These are phyloP conservation scores for Apamea sordens DNA, from an alignment of 2,888 invertebrate species.

Conservation along the genomic window DNA sequence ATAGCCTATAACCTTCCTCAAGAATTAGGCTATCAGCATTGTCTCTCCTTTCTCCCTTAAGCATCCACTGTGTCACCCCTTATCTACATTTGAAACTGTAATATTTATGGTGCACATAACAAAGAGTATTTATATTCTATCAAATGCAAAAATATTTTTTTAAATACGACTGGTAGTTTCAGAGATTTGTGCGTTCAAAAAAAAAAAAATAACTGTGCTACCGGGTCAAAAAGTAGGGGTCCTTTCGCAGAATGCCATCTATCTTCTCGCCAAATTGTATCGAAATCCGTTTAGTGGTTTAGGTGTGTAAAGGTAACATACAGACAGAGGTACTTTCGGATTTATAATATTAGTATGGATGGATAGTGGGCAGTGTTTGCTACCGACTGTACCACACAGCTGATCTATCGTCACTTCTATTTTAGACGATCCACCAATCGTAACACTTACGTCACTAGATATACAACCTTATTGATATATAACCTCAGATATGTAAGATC, in stretches of 20 bases:
- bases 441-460: conserved; percentile 68
- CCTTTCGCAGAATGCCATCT: background rate
- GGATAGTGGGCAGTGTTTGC: conserved; percentile 73
- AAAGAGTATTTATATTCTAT: background rate
- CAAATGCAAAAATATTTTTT: background rate
- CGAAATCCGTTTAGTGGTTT: background rate
- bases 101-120: too few species aligned
- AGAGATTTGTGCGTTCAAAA: background rate
- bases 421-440: conserved; percentile 72
- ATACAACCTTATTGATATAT: conserved; percentile 45
- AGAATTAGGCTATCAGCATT: background rate
- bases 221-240: background rate
- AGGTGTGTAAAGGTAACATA: background rate
- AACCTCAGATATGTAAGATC: conserved; percentile 20
- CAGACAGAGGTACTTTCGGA: background rate
- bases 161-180: background rate
- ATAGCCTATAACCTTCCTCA: background rate
- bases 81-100: too few species aligned
- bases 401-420: conserved; percentile 80
- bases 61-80: too few species aligned
- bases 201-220: background rate
- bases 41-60: background rate
- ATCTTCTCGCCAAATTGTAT: background rate
- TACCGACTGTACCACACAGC: conserved; percentile 61
- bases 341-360: background rate